A percentile compares a stretch with the other conserved stretches of the same genome.
phyloP scores from a whole-genome alignment of 1,140 invertebrate genomes.

The Galleria mellonella region DNA sequence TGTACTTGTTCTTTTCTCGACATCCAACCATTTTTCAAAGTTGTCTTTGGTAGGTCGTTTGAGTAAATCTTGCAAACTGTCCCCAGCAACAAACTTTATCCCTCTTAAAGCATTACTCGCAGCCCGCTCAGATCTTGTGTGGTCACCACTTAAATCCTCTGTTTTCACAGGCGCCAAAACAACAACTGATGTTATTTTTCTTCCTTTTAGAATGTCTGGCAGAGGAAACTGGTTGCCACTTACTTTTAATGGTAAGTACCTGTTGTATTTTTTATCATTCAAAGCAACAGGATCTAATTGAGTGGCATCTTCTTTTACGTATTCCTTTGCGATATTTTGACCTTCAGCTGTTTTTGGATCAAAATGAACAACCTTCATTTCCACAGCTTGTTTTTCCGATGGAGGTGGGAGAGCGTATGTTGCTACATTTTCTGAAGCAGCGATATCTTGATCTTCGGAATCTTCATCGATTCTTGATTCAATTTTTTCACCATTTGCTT shows the following conservation, averaged over 20 bases:
- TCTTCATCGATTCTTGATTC: slow-evolving; percentile 71
- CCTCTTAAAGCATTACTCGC: slow-evolving; percentile 71
- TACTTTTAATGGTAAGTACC: slow-evolving; percentile 88
- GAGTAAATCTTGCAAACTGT: slow-evolving; percentile 83
- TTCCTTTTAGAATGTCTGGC: slow-evolving; percentile 82
- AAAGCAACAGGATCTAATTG: slow-evolving; percentile 83
- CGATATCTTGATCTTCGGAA: slow-evolving; percentile 60
- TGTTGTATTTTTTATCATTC: slow-evolving; percentile 84
- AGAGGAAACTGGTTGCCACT: slow-evolving; percentile 88
- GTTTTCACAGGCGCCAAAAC: slow-evolving; percentile 87
- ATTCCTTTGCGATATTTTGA: slow-evolving; percentile 81
- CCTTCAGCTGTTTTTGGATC: slow-evolving; percentile 84
- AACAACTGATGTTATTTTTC: slow-evolving; percentile 86
- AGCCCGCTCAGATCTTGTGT: slow-evolving; percentile 60
- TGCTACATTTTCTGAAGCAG: slow-evolving; percentile 60
- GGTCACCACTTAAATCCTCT: slow-evolving; percentile 68
- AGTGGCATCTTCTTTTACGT: slow-evolving; percentile 82
- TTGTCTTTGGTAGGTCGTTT: slow-evolving; percentile 84
- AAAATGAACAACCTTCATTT: slow-evolving; percentile 90
- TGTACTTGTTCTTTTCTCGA: slow-evolving; percentile 81
- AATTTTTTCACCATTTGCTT: slow-evolving; percentile 76
- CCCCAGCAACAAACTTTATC: slow-evolving; percentile 79
- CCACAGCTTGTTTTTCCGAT: slow-evolving; percentile 77
- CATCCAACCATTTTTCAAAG: slow-evolving; percentile 86
- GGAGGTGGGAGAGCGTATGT: slow-evolving; percentile 56